These are phyloP conservation scores for Bursaphelenchus okinawaensis DNA, from an alignment of 2,888 invertebrate genomes.

Conservation along the genomic window DNA sequence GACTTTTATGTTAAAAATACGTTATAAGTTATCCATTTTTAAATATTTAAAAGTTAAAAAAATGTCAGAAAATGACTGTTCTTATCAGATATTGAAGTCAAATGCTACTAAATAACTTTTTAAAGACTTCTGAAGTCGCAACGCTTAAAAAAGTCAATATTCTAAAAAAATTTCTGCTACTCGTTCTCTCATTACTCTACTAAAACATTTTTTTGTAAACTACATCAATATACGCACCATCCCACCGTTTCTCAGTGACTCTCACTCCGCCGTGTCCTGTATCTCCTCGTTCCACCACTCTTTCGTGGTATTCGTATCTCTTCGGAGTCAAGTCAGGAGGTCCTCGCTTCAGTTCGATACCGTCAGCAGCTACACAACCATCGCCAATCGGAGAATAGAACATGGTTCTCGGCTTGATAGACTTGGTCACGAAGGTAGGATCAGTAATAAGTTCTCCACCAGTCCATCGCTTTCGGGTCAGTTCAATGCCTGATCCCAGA, in stretches of 20 bases:
- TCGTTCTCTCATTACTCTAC: too few relatives aligned
- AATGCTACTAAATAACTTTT: too few relatives aligned
- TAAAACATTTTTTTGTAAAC: too few relatives aligned
- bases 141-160: too few relatives aligned
- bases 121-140: too few relatives aligned
- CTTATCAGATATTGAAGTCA: too few relatives aligned
- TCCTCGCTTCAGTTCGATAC: conserved; percentile 36
- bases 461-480: conserved; percentile 45
- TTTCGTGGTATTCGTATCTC: conserved; percentile 39
- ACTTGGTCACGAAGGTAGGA: conserved; percentile 40
- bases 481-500: conserved; percentile 51
- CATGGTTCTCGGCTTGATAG: conserved; percentile 47
- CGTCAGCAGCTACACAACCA: conserved; percentile 35
- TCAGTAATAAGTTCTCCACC: conserved; percentile 54
- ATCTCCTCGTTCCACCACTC: conserved; percentile 45
- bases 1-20: too few relatives aligned
- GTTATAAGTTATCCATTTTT: too few relatives aligned
- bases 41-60: too few relatives aligned
- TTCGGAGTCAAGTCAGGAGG: conserved; percentile 49
- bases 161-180: too few relatives aligned
- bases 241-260: conserved; percentile 51
- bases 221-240: conserved; percentile 27
- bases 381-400: conserved; percentile 56
- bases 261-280: conserved; percentile 46
- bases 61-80: too few relatives aligned